Evolutionary conservation across 2,888 invertebrate species (phyloP).

Genomic region (Criorhina ranunculi): DNA sequence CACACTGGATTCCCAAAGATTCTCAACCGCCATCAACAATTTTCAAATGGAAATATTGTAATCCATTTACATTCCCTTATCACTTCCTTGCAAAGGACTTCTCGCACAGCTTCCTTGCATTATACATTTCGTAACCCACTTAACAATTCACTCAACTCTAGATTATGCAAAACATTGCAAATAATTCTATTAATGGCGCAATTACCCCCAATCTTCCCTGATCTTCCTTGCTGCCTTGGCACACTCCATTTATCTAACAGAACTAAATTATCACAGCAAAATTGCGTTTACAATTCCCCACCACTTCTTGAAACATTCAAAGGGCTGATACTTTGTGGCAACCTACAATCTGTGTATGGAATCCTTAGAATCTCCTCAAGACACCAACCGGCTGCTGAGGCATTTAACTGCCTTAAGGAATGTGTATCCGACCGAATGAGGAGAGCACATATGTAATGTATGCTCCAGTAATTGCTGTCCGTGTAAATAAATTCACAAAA

Average conservation of each 20-base stretch:
- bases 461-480: constrained; percentile 15
- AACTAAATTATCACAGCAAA: constrained; percentile 31
- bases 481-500: constrained; percentile 33
- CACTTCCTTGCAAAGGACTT: constrained; percentile 2
- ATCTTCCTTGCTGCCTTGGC: neutral
- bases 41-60: too few species aligned
- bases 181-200: constrained; percentile 42
- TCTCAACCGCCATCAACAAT: too few species aligned
- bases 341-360: constrained; percentile 8
- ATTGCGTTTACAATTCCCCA: constrained; percentile 10
- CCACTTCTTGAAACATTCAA: neutral
- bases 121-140: constrained; percentile 1
- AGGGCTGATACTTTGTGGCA: constrained; percentile 10
- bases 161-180: constrained; percentile 44
- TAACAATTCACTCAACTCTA: constrained; percentile 25
- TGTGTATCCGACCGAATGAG: neutral
- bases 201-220: constrained; percentile 22
- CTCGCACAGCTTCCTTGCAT: neutral
- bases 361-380: constrained; percentile 17
- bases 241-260: constrained; percentile 12
- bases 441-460: neutral
- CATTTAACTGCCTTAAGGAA: constrained; percentile 42
- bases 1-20: too few species aligned
- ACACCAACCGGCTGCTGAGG: constrained; percentile 16
- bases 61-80: neutral